phyloP scores from a whole-genome alignment of 2,888 invertebrate genomes.

The Cataglyphis altisquamis region DNA sequence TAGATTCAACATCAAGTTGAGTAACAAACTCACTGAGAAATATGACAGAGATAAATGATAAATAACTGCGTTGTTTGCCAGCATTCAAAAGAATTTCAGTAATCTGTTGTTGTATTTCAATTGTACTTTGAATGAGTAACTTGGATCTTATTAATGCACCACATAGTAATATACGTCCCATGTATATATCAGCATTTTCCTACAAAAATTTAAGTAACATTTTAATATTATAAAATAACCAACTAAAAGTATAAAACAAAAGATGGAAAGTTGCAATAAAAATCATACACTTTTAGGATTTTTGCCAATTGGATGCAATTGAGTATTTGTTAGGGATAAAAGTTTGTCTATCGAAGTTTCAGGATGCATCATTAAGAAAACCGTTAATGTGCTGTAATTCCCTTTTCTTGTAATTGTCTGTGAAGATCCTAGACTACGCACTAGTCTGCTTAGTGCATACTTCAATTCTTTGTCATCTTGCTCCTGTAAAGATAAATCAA shows the following conservation, averaged over 20 bases:
- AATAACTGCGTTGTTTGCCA: constrained; percentile 89
- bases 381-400: constrained; percentile 90
- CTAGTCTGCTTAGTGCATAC: constrained; percentile 90
- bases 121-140: constrained; percentile 87
- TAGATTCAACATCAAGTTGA: constrained; percentile 87
- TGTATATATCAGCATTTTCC: constrained; percentile 92
- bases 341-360: constrained; percentile 87
- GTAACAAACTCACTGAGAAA: constrained; percentile 89
- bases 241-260: neutral
- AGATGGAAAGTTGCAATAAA: neutral
- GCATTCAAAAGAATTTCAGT: constrained; percentile 87
- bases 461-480: constrained; percentile 86
- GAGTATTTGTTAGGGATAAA: constrained; percentile 88
- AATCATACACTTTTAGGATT: constrained; percentile 90
- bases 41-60: constrained; percentile 88
- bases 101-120: constrained; percentile 87
- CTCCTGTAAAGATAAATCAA: constrained; percentile 54
- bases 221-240: constrained; percentile 7
- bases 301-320: constrained; percentile 89
- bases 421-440: constrained; percentile 91
- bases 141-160: constrained; percentile 91
- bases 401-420: constrained; percentile 89
- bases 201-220: constrained; percentile 79
- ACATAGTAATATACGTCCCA: constrained; percentile 91
- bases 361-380: constrained; percentile 87